Evolutionary conservation across 2,797 vertebrate genomes (phyloP).

Genomic region (Anas acuta): DNA sequence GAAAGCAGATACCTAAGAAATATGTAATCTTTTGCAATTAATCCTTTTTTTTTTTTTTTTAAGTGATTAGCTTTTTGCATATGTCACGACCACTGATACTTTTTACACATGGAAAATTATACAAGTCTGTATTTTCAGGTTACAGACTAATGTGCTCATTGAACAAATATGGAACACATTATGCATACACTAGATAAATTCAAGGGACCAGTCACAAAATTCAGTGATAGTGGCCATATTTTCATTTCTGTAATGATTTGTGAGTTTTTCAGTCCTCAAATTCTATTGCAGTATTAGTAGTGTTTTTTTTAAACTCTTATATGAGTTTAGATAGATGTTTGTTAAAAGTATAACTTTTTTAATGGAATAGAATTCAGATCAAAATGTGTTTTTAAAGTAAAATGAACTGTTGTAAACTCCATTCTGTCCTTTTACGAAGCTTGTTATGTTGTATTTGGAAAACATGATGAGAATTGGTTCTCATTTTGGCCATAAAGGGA

Average conservation of each 20-base stretch:
- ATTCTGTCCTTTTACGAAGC: neutral
- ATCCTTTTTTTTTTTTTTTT: neutral
- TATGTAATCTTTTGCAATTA: neutral
- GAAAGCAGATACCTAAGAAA: neutral
- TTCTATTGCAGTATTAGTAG: neutral
- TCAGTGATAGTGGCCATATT: neutral
- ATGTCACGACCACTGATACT: neutral
- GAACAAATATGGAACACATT: neutral
- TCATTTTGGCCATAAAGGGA: neutral
- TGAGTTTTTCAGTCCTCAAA: neutral
- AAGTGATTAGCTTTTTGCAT: neutral
- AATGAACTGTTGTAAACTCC: neutral
- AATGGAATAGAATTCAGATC: neutral
- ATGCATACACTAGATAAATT: neutral
- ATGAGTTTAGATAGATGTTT: neutral
- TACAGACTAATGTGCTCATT: neutral
- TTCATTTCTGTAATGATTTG: neutral
- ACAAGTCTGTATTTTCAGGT: neutral
- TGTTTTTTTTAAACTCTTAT: neutral
- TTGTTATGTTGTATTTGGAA: neutral
- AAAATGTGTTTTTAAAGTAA: neutral
- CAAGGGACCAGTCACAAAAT: neutral
- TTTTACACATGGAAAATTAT: neutral
- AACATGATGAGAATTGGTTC: accelerated
- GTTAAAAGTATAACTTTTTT: neutral